A percentile compares a stretch with the other conserved stretches of the same genome.
phyloP scores from a whole-genome alignment of 2,888 invertebrate species.

The Scaptomyza caliginosa region DNA sequence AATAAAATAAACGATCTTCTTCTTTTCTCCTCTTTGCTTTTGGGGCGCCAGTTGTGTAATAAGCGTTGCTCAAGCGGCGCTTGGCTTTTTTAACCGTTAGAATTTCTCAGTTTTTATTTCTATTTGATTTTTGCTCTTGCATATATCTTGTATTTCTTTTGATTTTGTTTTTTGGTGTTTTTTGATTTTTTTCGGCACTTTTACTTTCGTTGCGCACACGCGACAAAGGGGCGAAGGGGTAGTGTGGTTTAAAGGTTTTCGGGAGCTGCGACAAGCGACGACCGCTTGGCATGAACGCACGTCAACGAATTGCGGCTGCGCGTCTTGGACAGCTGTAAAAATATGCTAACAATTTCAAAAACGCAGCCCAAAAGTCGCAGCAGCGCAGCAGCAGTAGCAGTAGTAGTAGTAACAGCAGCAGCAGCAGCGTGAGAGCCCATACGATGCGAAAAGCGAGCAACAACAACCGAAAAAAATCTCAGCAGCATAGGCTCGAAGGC shows the following conservation, averaged over 20 bases:
- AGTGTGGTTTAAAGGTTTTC: slow-evolving; percentile 6
- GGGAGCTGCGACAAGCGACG: slow-evolving; percentile 71
- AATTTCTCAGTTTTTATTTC: slow-evolving; percentile 41
- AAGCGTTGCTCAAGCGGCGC: slow-evolving; percentile 17
- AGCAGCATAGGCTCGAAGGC: slow-evolving; percentile 26
- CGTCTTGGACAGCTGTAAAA: slow-evolving; percentile 81
- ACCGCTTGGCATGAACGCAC: slow-evolving; percentile 81
- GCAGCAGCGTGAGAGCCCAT: slow-evolving; percentile 40
- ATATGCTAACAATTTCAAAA: slow-evolving; percentile 80
- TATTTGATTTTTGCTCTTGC: background rate
- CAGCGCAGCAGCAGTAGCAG: slow-evolving; percentile 13
- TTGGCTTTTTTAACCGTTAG: slow-evolving; percentile 58
- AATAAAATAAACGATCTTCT: slow-evolving; percentile 19
- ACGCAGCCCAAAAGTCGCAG: slow-evolving; percentile 67
- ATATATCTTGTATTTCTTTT: slow-evolving; percentile 10
- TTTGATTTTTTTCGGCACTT: slow-evolving; percentile 56
- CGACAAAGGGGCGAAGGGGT: slow-evolving; percentile 17
- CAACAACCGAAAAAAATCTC: slow-evolving; percentile 39
- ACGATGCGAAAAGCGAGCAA: slow-evolving; percentile 8
- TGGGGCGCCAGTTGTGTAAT: slow-evolving; percentile 44
- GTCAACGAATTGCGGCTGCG: slow-evolving; percentile 82
- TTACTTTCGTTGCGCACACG: slow-evolving; percentile 60
- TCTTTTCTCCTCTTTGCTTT: slow-evolving; percentile 14
- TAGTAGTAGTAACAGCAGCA: slow-evolving; percentile 9
- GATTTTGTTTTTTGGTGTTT: slow-evolving; percentile 9